These are phyloP conservation scores for Coregonus ussuriensis DNA, from an alignment of 2,797 vertebrate species.

Conservation along the genomic window DNA sequence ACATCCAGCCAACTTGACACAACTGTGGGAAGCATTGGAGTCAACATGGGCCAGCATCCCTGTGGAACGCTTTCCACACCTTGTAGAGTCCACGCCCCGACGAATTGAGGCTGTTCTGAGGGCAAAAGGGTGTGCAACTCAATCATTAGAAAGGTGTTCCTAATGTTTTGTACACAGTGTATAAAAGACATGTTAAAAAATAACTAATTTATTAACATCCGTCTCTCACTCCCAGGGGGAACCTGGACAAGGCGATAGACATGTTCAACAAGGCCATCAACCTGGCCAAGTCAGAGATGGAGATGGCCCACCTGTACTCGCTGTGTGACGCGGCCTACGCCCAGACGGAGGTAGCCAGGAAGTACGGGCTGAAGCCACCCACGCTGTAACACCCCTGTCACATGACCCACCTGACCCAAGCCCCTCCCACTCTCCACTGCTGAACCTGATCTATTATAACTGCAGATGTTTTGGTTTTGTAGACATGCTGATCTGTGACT, in stretches of 20 bases:
- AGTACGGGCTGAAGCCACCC: constrained; percentile 97
- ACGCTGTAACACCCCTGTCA: constrained; percentile 79
- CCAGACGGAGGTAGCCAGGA: constrained; percentile 98
- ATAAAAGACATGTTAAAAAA: too few species aligned
- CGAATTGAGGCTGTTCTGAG: too few species aligned
- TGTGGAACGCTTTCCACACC: too few species aligned
- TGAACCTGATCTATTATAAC: constrained; percentile 65
- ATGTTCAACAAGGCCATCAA: constrained; percentile 99
- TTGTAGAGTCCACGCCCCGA: too few species aligned
- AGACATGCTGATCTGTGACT: constrained; percentile 17
- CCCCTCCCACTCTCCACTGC: constrained; percentile 51
- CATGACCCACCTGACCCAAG: constrained; percentile 13
- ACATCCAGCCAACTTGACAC: too few species aligned
- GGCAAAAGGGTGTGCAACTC: too few species aligned
- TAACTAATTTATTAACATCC: neutral
- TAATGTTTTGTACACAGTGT: too few species aligned
- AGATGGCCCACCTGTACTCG: constrained; percentile 98
- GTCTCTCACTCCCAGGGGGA: constrained; percentile 81
- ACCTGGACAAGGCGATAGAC: constrained; percentile 98
- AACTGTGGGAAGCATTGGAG: too few species aligned
- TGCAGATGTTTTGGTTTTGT: constrained; percentile 55
- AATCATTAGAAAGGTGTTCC: too few species aligned
- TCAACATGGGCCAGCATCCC: too few species aligned
- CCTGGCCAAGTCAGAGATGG: constrained; percentile 98
- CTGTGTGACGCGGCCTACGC: constrained; percentile 97